Evolutionary conservation across 2,797 vertebrate species (phyloP).

Genomic region (Micropoecilia bifurca): DNA sequence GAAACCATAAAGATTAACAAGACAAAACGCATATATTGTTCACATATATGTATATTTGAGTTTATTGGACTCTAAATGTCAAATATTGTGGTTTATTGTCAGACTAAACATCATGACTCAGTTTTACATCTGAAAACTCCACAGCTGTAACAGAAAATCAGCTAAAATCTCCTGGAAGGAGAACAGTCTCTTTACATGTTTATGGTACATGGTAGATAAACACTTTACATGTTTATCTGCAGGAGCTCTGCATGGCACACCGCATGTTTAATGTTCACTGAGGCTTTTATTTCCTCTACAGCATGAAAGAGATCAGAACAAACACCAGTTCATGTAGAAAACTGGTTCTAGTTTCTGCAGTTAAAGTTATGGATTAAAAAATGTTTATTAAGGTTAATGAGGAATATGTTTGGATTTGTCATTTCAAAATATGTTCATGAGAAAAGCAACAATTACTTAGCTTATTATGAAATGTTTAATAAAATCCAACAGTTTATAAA

Average conservation of each 20-base stretch:
- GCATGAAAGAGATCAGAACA: not conserved
- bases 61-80: not conserved
- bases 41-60: not conserved
- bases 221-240: not conserved
- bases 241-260: not conserved
- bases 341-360: not conserved
- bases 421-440: not conserved
- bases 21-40: not conserved
- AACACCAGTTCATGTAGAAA: not conserved
- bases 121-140: not conserved
- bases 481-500: not conserved
- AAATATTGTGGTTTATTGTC: slow-evolving; percentile 4
- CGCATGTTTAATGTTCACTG: not conserved
- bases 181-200: not conserved
- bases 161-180: not conserved
- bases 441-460: not conserved
- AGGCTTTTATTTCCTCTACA: not conserved
- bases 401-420: not conserved
- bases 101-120: not conserved
- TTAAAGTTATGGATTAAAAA: not conserved
- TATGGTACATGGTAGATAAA: too few relatives aligned
- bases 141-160: not conserved
- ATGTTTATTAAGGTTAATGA: not conserved
- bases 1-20: not conserved
- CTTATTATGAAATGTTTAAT: not conserved